These are phyloP conservation scores for Aldabrachelys gigantea DNA, from an alignment of 2,113 vertebrate species.

Conservation along the genomic window DNA sequence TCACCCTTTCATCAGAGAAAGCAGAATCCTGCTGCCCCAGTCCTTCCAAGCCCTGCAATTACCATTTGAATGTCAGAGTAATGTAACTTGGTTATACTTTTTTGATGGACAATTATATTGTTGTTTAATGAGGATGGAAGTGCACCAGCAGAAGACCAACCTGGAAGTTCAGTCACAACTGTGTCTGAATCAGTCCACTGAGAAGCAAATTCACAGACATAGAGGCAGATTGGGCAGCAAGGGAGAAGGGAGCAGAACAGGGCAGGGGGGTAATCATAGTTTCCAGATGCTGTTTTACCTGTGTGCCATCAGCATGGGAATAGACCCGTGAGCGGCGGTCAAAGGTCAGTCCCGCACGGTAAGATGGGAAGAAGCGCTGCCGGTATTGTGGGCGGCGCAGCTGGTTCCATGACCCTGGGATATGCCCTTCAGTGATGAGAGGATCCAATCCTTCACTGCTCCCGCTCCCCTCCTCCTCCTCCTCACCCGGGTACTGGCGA, in stretches of 20 bases:
- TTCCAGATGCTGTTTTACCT: slow-evolving; percentile 62
- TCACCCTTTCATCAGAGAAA: background rate
- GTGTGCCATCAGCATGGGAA: slow-evolving; percentile 66
- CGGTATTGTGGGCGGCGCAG: slow-evolving; percentile 25
- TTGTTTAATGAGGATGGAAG: background rate
- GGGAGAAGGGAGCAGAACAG: slow-evolving; percentile 45
- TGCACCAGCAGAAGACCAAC: background rate
- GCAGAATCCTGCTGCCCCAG: background rate
- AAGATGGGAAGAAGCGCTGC: slow-evolving; percentile 41
- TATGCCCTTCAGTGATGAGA: slow-evolving; percentile 60
- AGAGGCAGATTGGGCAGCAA: slow-evolving; percentile 34
- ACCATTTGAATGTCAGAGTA: background rate
- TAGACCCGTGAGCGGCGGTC: slow-evolving; percentile 62
- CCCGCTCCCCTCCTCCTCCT: slow-evolving; percentile 66
- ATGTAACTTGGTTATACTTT: background rate
- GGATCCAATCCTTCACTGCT: slow-evolving; percentile 70
- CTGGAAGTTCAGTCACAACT: background rate
- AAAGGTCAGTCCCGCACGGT: slow-evolving; percentile 58
- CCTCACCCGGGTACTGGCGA: slow-evolving; percentile 58
- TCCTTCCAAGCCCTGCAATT: background rate
- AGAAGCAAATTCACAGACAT: background rate
- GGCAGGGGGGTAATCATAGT: slow-evolving; percentile 21
- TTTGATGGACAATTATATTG: background rate
- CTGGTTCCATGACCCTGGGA: slow-evolving; percentile 24
- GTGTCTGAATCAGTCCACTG: background rate